A percentile compares a stretch with the other conserved stretches of the same genome.
Conservation (phyloP, 2,888 invertebrate species). For the Rhagium mordax region DNA sequence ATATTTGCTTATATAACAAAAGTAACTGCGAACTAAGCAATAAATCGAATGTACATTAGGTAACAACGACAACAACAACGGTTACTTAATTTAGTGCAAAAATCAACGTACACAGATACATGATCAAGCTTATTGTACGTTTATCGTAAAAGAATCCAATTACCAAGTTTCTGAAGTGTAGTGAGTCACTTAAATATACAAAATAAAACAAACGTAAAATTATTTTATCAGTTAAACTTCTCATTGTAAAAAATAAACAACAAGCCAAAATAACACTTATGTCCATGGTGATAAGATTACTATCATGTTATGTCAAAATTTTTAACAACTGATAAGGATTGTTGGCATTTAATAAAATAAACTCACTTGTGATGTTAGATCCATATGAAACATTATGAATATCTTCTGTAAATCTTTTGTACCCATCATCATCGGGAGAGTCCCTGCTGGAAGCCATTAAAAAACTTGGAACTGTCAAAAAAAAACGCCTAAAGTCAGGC, state of each 20-base stretch:
- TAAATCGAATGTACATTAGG: neutral
- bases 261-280: constrained; percentile 14
- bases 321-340: constrained; percentile 35
- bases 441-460: constrained; percentile 57
- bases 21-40: neutral
- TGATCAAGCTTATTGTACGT: neutral
- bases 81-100: neutral
- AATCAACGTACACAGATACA: constrained; percentile 13
- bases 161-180: neutral
- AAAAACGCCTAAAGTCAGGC: neutral
- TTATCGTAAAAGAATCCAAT: neutral
- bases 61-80: no score
- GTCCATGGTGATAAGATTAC: neutral
- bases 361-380: constrained; percentile 76
- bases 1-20: neutral
- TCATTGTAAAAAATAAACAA: neutral
- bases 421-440: constrained; percentile 75
- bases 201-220: neutral
- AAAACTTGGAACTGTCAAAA: constrained; percentile 29
- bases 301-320: neutral
- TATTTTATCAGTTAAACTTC: constrained; percentile 1
- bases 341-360: constrained; percentile 38
- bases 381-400: constrained; percentile 73
- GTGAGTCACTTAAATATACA: neutral
- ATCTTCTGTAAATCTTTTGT: constrained; percentile 78